phyloP scores from a whole-genome alignment of 2,113 vertebrate genomes.

The Pseudonaja textilis region DNA sequence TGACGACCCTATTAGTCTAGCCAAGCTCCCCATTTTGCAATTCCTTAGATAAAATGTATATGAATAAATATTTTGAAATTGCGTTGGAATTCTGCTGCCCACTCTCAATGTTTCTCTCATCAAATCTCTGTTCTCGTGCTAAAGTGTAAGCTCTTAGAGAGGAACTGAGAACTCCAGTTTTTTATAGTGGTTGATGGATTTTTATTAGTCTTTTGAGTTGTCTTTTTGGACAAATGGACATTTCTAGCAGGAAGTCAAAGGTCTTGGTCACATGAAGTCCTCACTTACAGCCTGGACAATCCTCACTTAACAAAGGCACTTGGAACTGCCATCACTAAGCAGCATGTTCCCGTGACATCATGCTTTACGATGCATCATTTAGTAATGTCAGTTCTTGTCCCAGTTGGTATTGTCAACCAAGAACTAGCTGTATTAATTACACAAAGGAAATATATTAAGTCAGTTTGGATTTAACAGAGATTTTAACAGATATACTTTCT shows the following conservation, averaged over 20 bases:
- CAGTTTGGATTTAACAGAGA: neutral
- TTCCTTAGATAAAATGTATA: neutral
- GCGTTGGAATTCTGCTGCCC: neutral
- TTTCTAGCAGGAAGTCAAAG: neutral
- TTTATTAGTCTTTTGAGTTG: neutral
- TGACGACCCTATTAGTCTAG: neutral
- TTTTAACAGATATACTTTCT: neutral
- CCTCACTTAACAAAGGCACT: neutral
- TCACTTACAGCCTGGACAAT: neutral
- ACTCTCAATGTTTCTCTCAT: neutral
- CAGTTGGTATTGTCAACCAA: neutral
- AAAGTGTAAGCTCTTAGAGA: neutral
- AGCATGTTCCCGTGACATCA: neutral
- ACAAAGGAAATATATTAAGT: neutral
- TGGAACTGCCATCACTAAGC: neutral
- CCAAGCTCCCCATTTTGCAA: neutral
- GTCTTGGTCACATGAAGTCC: neutral
- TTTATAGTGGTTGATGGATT: neutral
- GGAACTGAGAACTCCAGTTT: neutral
- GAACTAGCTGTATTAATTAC: neutral
- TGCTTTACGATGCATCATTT: neutral
- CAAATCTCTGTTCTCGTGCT: neutral
- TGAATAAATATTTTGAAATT: neutral
- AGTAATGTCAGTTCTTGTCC: neutral
- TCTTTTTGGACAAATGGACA: neutral